Evolutionary conservation across 2,113 vertebrate genomes (phyloP).

Genomic region (Barnardius zonarius): DNA sequence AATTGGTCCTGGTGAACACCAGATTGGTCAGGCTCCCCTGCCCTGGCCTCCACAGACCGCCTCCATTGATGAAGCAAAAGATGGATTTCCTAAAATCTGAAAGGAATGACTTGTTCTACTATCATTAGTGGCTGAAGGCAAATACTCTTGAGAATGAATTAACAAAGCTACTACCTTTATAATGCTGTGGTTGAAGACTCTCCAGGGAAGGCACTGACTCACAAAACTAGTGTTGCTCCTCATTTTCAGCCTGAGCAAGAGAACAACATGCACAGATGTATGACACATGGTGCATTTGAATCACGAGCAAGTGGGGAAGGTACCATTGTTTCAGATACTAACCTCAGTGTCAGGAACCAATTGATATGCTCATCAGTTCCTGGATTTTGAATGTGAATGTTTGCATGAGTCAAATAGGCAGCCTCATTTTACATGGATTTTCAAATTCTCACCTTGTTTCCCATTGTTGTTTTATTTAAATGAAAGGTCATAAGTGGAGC

Average conservation of each 20-base stretch:
- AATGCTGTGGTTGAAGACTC: not conserved
- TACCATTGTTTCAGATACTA: not conserved
- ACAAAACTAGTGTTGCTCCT: not conserved
- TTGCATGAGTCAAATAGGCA: not conserved
- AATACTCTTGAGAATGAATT: not conserved
- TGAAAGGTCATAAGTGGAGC: not conserved
- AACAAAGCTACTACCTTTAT: not conserved
- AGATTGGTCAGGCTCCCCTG: not conserved
- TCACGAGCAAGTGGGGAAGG: not conserved
- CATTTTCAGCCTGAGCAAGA: not conserved
- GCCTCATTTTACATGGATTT: not conserved
- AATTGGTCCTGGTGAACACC: not conserved
- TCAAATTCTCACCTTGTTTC: not conserved
- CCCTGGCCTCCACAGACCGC: not conserved
- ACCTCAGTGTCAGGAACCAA: not conserved
- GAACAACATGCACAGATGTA: not conserved
- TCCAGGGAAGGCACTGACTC: conserved; percentile 23
- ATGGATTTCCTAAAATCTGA: not conserved
- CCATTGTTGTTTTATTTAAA: not conserved
- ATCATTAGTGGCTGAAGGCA: not conserved
- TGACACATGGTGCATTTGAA: not conserved
- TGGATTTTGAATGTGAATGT: not conserved
- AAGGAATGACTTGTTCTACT: not conserved
- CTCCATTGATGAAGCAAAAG: not conserved
- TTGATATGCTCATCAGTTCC: not conserved